A percentile compares a stretch with the other conserved stretches of the same genome.
phyloP scores from a whole-genome alignment of 2,797 vertebrate genomes.

The Galaxias olidus region DNA sequence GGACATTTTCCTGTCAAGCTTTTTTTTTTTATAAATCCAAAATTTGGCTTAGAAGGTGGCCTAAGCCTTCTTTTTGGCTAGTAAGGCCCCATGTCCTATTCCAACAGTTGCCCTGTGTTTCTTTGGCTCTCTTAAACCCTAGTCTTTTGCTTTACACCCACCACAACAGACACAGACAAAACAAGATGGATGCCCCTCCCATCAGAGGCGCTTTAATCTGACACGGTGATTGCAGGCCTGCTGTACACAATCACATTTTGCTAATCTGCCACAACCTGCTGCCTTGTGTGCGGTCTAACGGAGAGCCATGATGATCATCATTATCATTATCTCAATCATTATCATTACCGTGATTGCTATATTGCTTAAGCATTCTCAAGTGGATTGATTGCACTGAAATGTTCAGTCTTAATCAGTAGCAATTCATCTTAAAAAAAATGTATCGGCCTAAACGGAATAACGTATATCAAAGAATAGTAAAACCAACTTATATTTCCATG shows the following conservation, averaged over 20 bases:
- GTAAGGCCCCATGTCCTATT: slow-evolving; percentile 37
- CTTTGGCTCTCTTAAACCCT: slow-evolving; percentile 3
- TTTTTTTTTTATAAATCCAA: no score
- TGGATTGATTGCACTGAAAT: not conserved
- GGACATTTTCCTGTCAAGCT: no score
- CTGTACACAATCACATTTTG: slow-evolving; percentile 20
- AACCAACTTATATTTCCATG: not conserved
- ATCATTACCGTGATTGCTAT: slow-evolving; percentile 2
- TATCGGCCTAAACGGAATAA: no score
- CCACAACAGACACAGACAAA: slow-evolving; percentile 38
- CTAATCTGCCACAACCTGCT: slow-evolving; percentile 14
- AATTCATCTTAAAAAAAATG: no score
- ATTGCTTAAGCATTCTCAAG: not conserved
- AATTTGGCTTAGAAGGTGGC: no score
- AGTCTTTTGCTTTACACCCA: not conserved
- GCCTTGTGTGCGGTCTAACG: slow-evolving; percentile 14
- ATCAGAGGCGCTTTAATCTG: slow-evolving; percentile 29
- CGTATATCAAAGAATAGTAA: no score
- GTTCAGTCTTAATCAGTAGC: not conserved
- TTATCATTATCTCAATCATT: slow-evolving; percentile 5
- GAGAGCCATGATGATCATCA: slow-evolving; percentile 17
- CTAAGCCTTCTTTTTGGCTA: no score
- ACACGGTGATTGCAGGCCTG: not conserved
- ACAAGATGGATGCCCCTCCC: slow-evolving; percentile 40
- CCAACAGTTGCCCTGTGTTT: slow-evolving; percentile 30